phyloP scores from a whole-genome alignment of 2,797 vertebrate genomes.

The Channallabes apus region DNA sequence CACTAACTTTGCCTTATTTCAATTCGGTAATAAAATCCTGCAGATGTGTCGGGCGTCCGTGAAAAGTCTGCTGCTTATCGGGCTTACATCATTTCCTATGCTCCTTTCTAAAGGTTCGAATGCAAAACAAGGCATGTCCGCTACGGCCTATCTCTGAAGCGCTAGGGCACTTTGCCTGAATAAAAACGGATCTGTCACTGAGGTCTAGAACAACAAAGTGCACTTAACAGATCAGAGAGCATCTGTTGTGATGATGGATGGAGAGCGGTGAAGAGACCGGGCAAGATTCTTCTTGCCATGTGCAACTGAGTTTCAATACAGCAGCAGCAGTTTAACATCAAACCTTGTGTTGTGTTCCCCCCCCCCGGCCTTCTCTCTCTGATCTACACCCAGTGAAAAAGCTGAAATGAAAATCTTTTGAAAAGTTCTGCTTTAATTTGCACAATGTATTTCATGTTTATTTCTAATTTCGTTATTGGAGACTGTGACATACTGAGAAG shows the following conservation, averaged over 20 bases:
- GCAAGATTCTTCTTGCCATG: slow-evolving; percentile 30
- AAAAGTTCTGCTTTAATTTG: not conserved
- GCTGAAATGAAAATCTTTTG: not conserved
- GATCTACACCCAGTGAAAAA: not conserved
- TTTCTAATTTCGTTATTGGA: not conserved
- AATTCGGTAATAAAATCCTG: not conserved
- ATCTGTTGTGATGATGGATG: slow-evolving; percentile 35
- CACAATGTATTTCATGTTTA: not conserved
- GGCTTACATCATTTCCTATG: slow-evolving; percentile 22
- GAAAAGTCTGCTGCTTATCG: slow-evolving; percentile 1
- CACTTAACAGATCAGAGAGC: slow-evolving; percentile 47
- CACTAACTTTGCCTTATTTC: not conserved
- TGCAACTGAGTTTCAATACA: slow-evolving; percentile 2
- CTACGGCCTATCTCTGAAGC: not conserved
- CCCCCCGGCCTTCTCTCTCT: not conserved
- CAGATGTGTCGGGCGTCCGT: not conserved
- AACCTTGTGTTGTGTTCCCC: not conserved
- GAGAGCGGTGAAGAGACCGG: slow-evolving; percentile 11
- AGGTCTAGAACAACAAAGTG: slow-evolving; percentile 48
- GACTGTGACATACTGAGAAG: fast-evolving
- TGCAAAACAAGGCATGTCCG: slow-evolving; percentile 21
- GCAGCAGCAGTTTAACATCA: slow-evolving; percentile 23
- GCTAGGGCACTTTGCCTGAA: slow-evolving; percentile 34
- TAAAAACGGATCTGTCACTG: slow-evolving; percentile 34
- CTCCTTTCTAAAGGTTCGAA: slow-evolving; percentile 1